phyloP scores from a whole-genome alignment of 2,797 vertebrate genomes.

The Halcyon chelicuti region DNA sequence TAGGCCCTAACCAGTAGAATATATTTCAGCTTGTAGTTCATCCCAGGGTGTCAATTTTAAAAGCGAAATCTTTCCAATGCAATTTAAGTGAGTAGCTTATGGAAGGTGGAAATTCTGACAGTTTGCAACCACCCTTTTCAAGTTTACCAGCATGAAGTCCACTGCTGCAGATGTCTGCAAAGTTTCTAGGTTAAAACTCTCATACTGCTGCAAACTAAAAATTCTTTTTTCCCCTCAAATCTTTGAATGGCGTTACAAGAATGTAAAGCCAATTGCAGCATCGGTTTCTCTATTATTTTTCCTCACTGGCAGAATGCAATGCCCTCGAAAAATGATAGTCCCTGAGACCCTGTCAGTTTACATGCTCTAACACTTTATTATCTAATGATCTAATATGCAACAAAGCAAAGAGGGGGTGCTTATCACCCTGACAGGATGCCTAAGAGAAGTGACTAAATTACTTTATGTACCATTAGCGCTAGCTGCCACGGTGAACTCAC shows the following conservation, averaged over 20 bases:
- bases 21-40: constrained; percentile 17
- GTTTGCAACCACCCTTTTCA: neutral
- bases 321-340: constrained; percentile 75
- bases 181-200: constrained; percentile 3
- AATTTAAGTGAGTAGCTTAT: neutral
- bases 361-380: constrained; percentile 85
- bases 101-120: neutral
- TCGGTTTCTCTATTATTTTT: constrained; percentile 73
- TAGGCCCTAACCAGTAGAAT: neutral
- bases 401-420: constrained; percentile 82
- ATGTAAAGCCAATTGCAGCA: constrained; percentile 68
- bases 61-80: constrained; percentile 24
- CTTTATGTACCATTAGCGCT: constrained; percentile 84
- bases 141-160: constrained; percentile 15
- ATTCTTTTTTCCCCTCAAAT: neutral
- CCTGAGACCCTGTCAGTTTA: constrained; percentile 79
- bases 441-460: constrained; percentile 86
- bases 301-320: constrained; percentile 64
- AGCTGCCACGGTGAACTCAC: constrained; percentile 81
- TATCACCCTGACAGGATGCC: constrained; percentile 83
- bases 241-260: constrained; percentile 55
- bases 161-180: neutral
- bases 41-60: constrained; percentile 31
- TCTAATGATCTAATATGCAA: constrained; percentile 88
- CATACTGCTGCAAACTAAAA: neutral